Base-by-base conservation (phyloP, 53 echinoderm and acorn worm species). In the Astropecten irregularis region DNA sequence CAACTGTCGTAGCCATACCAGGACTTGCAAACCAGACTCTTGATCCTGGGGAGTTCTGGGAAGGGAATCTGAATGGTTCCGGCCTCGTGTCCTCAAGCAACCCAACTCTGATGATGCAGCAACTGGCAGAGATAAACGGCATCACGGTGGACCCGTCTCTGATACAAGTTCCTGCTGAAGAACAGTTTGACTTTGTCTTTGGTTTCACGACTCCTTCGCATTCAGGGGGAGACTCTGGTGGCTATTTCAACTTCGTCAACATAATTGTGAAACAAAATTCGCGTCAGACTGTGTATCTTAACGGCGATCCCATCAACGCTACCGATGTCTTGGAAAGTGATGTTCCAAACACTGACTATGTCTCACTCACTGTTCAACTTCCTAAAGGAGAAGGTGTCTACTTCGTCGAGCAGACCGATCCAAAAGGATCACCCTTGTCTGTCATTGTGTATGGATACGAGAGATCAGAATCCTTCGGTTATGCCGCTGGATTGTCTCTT, bases 381-480 rank as follows among this genome's bases (percentile, higher is more conserved):
- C 82, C 82, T 28, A 81, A 73, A 82, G 90, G 90, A 44, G 90
- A 90, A 82, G 90, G 86, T 1, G 82, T 90, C 4, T 87, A 86
- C 46, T 90, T 36, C 34, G 86, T 90, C 26, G 90, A 86, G 42
- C 90, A 90, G 56, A 71, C 21, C 1, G 48, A 76, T 21, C 76
- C 55, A 19, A 8, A 28, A 0, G 65, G 76, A 44, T 86, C 90
- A 14, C 86, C 86, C 26, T 27, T 90, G 73, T 85, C 90, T 61
- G 86, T 90, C 30, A 86, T 82, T 71, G 90, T 90, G 18, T 90
- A 86, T 79, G 90, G 90, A 3, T 90, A 86, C 44, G 86, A 90
- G 62, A 1, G 32, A 1, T 5, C 9, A 28, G 90, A 90, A 81
- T 29, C 90, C 33, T 90, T 86, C 71, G 90, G 90, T n/a, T 90